These are phyloP conservation scores for Amia ocellicauda DNA, from an alignment of 2,113 vertebrate species.

Conservation along the genomic window DNA sequence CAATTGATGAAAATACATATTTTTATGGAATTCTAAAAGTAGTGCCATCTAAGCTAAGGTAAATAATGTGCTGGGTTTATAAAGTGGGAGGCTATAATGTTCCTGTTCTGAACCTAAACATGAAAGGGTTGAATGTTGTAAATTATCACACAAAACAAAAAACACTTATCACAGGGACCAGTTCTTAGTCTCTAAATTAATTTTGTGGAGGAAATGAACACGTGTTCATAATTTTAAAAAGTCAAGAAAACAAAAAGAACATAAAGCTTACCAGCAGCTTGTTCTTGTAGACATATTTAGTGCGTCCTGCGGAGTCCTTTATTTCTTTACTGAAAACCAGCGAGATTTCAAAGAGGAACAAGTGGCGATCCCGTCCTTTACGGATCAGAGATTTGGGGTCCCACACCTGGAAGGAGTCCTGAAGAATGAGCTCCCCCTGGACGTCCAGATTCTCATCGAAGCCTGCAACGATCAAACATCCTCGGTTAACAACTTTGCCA, in stretches of 20 bases:
- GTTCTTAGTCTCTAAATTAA: no score
- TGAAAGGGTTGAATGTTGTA: no score
- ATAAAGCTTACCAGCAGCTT: slow-evolving; percentile 83
- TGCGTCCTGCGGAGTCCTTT: slow-evolving; percentile 94
- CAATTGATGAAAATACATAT: no score
- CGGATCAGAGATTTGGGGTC: slow-evolving; percentile 96
- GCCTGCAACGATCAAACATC: slow-evolving; percentile 58
- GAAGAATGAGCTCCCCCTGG: slow-evolving; percentile 94
- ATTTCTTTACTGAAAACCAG: slow-evolving; percentile 98
- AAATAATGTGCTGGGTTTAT: no score
- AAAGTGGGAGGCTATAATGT: no score
- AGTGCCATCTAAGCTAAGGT: no score
- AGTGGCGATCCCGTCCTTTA: slow-evolving; percentile 92
- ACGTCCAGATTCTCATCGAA: slow-evolving; percentile 96
- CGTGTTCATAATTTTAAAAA: no score
- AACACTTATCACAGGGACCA: no score
- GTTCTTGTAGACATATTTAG: slow-evolving; percentile 98
- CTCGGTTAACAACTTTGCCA: neutral
- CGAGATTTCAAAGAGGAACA: slow-evolving; percentile 98
- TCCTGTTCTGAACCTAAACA: no score
- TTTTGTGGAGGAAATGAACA: no score
- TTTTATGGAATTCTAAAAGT: no score
- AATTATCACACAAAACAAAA: no score
- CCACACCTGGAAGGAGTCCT: slow-evolving; percentile 99
- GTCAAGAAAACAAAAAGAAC: neutral